phyloP scores from a whole-genome alignment of 2,113 vertebrate genomes.

The Thalassarche chlororhynchos region DNA sequence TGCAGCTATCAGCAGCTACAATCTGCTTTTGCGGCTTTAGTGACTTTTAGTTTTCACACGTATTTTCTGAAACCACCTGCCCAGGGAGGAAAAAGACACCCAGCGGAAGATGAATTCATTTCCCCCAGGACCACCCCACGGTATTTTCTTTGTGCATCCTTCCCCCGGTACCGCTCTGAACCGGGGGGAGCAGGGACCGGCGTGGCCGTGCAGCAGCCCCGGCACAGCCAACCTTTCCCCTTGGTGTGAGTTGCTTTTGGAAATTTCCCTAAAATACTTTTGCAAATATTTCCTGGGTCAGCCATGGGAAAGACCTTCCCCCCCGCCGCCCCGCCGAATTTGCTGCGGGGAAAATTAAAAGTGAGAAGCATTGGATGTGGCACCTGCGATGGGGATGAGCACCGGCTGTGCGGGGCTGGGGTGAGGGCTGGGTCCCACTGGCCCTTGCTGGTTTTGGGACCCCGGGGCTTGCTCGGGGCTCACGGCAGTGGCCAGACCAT shows the following conservation, averaged over 20 bases:
- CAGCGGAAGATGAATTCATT: neutral
- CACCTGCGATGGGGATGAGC: accelerated
- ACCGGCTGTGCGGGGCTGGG: neutral
- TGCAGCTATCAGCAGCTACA: neutral
- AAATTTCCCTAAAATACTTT: neutral
- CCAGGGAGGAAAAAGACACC: neutral
- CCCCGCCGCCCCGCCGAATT: accelerated
- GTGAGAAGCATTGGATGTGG: accelerated
- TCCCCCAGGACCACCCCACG: neutral
- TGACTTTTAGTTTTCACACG: neutral
- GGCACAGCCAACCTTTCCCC: accelerated
- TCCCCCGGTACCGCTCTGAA: accelerated
- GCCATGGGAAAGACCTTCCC: neutral
- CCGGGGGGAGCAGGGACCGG: accelerated
- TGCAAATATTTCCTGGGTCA: neutral
- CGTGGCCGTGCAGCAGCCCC: neutral
- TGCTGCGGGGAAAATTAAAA: accelerated
- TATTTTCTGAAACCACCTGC: neutral
- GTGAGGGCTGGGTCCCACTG: accelerated
- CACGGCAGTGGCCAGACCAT: accelerated
- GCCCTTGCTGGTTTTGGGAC: neutral
- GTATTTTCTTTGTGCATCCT: neutral
- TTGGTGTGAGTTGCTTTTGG: neutral
- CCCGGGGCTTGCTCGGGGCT: accelerated
- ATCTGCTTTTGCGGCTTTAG: neutral